Conservation (phyloP, 2,797 vertebrate genomes). For the Otus scops region DNA sequence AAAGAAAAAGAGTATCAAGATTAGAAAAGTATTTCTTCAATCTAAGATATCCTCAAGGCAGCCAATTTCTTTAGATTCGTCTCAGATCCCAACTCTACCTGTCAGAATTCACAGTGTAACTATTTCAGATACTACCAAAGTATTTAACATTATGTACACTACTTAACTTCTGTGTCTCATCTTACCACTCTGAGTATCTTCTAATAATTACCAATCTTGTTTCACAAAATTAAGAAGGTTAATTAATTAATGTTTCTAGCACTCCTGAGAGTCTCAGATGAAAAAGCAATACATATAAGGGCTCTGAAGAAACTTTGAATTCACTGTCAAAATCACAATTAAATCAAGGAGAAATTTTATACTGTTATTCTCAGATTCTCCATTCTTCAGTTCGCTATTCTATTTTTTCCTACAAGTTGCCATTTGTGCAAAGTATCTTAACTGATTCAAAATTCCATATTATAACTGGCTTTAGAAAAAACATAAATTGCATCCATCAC, state of each 20-base stretch:
- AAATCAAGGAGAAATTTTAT: not conserved
- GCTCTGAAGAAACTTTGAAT: not conserved
- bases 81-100: not conserved
- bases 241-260: not conserved
- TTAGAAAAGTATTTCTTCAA: not conserved
- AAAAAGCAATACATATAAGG: not conserved
- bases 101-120: not conserved
- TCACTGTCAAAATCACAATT: not conserved
- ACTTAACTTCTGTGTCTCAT: not conserved
- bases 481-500: not conserved
- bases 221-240: not conserved
- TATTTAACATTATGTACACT: not conserved
- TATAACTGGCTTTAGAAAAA: not conserved
- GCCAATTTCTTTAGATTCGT: not conserved
- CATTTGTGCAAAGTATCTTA: not conserved
- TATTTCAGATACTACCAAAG: not conserved
- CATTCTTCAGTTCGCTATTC: not conserved
- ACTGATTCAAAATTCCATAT: not conserved
- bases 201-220: not conserved
- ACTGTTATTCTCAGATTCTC: not conserved
- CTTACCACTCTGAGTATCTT: not conserved
- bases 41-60: not conserved
- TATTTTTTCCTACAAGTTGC: not conserved
- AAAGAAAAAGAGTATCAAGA: not conserved
- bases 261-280: not conserved